These are phyloP conservation scores for Oeneis ivallda DNA, from an alignment of 2,888 invertebrate genomes.

Conservation along the genomic window DNA sequence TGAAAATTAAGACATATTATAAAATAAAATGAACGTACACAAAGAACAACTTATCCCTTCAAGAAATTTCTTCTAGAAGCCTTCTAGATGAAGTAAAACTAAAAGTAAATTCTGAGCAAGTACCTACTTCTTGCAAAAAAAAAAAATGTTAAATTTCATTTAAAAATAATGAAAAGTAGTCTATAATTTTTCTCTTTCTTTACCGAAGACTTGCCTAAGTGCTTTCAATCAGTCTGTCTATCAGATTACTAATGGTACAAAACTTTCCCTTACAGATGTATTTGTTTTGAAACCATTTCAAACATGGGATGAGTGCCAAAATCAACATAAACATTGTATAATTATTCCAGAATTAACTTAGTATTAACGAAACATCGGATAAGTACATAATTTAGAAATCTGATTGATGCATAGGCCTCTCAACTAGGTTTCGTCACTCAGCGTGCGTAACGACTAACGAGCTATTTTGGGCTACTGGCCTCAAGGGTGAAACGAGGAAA, in stretches of 20 bases:
- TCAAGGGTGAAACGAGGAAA: not conserved
- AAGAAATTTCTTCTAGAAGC: too few species aligned
- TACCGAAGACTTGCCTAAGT: not conserved
- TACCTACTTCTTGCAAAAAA: too few species aligned
- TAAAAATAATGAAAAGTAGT: too few species aligned
- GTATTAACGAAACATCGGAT: not conserved
- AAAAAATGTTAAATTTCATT: too few species aligned
- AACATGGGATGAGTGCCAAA: constrained; percentile 37
- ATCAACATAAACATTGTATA: constrained; percentile 28
- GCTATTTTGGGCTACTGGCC: too few species aligned
- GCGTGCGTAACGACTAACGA: too few species aligned
- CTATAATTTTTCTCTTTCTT: not conserved
- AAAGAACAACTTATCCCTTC: too few species aligned
- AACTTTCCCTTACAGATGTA: constrained; percentile 36
- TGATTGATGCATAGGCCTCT: not conserved
- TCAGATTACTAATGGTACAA: constrained; percentile 22
- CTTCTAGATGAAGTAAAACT: too few species aligned
- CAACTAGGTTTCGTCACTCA: not conserved
- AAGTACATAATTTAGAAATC: not conserved
- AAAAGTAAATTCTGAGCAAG: too few species aligned
- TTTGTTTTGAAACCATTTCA: constrained; percentile 33
- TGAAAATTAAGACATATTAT: too few species aligned
- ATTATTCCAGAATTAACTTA: constrained; percentile 26
- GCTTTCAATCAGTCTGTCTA: constrained; percentile 2
- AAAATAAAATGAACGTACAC: too few species aligned